phyloP scores from a whole-genome alignment of 2,113 vertebrate genomes.

The Nipponia nippon region DNA sequence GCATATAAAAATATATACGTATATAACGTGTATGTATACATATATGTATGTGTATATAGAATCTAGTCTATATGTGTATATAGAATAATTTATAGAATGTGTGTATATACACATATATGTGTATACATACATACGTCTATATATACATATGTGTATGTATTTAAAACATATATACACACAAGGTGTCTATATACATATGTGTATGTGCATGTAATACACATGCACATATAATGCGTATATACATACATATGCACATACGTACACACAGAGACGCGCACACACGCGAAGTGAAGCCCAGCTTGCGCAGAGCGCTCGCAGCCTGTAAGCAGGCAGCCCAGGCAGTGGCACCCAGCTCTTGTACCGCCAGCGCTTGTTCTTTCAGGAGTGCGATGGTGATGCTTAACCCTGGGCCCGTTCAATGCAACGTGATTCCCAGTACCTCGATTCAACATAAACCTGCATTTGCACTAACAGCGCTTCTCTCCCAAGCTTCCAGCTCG shows the following conservation, averaged over 20 bases:
- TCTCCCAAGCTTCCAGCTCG: neutral
- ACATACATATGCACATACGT: too few species aligned
- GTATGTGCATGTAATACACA: too few species aligned
- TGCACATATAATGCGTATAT: neutral
- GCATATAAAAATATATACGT: too few species aligned
- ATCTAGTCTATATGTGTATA: neutral
- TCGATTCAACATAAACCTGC: neutral
- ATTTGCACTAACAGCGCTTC: neutral
- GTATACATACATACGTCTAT: too few species aligned
- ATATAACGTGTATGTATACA: too few species aligned
- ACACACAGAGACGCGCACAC: too few species aligned
- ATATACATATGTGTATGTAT: neutral
- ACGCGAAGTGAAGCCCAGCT: fast-evolving
- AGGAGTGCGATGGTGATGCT: too few species aligned
- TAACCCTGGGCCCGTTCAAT: neutral
- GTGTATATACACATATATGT: neutral
- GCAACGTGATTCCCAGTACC: neutral
- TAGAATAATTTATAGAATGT: neutral
- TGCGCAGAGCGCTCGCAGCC: neutral
- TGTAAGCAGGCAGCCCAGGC: neutral
- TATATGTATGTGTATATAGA: neutral
- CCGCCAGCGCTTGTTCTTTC: fast-evolving
- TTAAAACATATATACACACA: too few species aligned
- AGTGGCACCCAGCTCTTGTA: neutral
- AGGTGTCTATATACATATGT: neutral